Evolutionary conservation across 2,888 invertebrate species (phyloP).

Genomic region (Philonicus albiceps): DNA sequence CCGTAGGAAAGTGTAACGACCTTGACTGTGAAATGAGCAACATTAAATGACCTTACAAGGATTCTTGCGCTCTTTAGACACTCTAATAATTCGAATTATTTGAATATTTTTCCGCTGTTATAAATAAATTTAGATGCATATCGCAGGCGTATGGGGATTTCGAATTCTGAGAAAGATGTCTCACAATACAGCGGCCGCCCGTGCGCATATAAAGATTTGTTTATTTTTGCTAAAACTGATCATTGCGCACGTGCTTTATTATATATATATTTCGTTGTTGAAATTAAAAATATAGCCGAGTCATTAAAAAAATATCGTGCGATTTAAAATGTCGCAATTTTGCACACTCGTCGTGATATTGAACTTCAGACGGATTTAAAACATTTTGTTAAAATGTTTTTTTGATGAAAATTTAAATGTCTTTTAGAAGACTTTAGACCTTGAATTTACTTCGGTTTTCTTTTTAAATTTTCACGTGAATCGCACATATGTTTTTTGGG

Average conservation of each 20-base stretch:
- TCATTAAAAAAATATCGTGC: background rate
- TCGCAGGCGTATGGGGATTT: background rate
- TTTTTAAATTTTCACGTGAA: background rate
- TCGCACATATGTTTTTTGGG: background rate
- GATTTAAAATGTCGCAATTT: background rate
- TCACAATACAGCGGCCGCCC: background rate
- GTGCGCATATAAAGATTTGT: background rate
- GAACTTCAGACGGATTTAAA: background rate
- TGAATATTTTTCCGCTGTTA: background rate
- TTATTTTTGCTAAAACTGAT: background rate
- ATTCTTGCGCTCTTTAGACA: background rate
- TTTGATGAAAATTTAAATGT: background rate
- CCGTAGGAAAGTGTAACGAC: constrained; percentile 29
- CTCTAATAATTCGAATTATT: background rate
- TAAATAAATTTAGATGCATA: background rate
- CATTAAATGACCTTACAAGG: background rate
- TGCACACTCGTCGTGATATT: background rate
- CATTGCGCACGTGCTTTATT: constrained; percentile 5
- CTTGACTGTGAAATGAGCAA: constrained; percentile 38
- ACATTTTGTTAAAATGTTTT: background rate
- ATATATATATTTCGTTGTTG: background rate
- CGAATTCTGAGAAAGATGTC: background rate
- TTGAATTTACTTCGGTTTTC: background rate
- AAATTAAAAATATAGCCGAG: background rate
- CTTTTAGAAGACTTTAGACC: background rate